Percentiles rank a stretch among this genome's conserved stretches.
Conservation (phyloP, 2,113 vertebrate genomes). For the Neolamprologus falcicula region DNA sequence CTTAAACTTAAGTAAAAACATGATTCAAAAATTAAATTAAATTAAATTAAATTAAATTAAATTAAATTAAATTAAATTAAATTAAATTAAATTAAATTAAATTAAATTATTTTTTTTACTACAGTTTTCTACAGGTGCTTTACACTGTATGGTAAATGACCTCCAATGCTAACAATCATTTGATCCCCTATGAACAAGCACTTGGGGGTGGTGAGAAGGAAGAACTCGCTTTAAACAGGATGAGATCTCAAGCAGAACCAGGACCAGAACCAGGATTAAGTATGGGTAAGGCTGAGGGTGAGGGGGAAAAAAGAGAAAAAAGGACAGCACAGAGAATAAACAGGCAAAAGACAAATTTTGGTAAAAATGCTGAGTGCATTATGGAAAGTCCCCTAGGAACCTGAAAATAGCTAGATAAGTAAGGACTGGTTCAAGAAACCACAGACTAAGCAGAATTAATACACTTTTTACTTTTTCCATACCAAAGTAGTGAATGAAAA, state of each 20-base stretch:
- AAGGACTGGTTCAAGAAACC: neutral
- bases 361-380: neutral
- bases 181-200: neutral
- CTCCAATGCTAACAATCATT: neutral
- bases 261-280: neutral
- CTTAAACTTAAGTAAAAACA: neutral
- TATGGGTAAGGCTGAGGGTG: neutral
- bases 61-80: neutral
- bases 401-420: neutral
- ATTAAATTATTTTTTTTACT: rapidly evolving
- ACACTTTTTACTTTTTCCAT: neutral
- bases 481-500: neutral
- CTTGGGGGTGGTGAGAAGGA: neutral
- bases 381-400: neutral
- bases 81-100: rapidly evolving
- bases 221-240: neutral
- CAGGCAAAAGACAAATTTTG: neutral
- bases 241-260: neutral
- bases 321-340: neutral
- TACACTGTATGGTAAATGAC: neutral
- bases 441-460: neutral
- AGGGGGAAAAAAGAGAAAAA: neutral
- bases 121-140: neutral
- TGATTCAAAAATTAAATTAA: neutral
- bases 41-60: neutral